Evolutionary conservation across 2,797 vertebrate genomes (phyloP).

Genomic region (Gobio occitaniae): DNA sequence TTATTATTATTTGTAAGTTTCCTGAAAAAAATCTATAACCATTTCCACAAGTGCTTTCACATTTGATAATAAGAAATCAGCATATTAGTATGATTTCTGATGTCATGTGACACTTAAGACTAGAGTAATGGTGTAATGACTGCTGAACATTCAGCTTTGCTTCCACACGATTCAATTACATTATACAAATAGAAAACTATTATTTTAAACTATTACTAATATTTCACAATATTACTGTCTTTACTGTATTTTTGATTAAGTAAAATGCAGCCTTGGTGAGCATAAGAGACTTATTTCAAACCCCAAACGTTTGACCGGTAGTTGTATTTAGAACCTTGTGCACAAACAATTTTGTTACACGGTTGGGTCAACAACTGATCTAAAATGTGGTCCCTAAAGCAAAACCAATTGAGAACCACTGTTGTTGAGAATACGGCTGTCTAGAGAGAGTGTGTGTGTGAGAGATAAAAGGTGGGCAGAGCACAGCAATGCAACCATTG

Average conservation of each 20-base stretch:
- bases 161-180: not conserved
- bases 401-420: not conserved
- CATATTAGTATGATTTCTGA: not conserved
- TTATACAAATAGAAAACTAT: not conserved
- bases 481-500: conserved; percentile 16
- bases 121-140: not conserved
- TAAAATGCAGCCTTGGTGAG: not conserved
- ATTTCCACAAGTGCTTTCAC: not conserved
- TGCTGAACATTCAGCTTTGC: not conserved
- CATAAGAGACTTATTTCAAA: not conserved
- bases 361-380: not conserved
- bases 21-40: not conserved
- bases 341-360: not conserved
- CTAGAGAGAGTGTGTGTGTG: conserved; percentile 27
- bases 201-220: not conserved
- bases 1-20: not conserved
- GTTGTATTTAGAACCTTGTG: not conserved
- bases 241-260: not conserved
- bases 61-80: not conserved
- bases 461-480: conserved; percentile 46
- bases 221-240: not conserved
- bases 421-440: not conserved
- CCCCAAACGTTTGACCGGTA: not conserved
- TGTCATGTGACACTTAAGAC: not conserved
- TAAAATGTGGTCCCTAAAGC: conserved; percentile 4